Conservation (phyloP, 2,113 vertebrate genomes). For the Phasianus colchicus region DNA sequence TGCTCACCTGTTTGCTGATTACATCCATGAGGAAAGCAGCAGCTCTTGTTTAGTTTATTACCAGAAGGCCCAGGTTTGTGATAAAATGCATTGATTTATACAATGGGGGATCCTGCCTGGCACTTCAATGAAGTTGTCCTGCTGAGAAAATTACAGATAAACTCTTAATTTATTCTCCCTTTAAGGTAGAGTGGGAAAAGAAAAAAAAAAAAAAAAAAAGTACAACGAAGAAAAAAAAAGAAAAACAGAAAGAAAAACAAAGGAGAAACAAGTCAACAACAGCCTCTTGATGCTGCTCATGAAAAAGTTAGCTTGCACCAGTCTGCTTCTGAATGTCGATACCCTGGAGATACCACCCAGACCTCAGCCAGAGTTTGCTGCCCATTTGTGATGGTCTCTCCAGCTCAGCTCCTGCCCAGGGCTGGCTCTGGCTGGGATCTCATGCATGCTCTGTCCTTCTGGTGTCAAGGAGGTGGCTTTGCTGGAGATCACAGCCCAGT, state of each 20-base stretch:
- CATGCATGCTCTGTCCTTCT: background rate
- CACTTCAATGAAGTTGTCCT: conserved; percentile 62
- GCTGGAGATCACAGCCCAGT: background rate
- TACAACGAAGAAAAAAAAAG: background rate
- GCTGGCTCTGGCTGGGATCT: background rate
- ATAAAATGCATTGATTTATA: conserved; percentile 77
- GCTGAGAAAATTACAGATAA: conserved; percentile 75
- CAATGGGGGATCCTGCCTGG: conserved; percentile 74
- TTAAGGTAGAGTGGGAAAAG: background rate
- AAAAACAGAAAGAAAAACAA: background rate
- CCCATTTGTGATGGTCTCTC: background rate
- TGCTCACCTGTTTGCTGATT: conserved; percentile 76
- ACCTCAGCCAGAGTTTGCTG: background rate
- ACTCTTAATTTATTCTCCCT: conserved; percentile 69
- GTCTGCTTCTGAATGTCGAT: background rate
- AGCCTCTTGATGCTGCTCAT: background rate
- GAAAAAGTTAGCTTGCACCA: background rate
- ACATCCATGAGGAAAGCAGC: conserved; percentile 58
- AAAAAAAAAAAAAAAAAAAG: background rate
- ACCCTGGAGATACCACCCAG: background rate
- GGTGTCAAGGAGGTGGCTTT: background rate
- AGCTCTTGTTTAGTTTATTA: conserved; percentile 77
- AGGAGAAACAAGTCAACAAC: background rate
- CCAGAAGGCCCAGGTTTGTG: conserved; percentile 69
- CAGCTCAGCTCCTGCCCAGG: background rate